phyloP scores from a whole-genome alignment of 2,113 vertebrate species.

The Eupsittula cactorum region DNA sequence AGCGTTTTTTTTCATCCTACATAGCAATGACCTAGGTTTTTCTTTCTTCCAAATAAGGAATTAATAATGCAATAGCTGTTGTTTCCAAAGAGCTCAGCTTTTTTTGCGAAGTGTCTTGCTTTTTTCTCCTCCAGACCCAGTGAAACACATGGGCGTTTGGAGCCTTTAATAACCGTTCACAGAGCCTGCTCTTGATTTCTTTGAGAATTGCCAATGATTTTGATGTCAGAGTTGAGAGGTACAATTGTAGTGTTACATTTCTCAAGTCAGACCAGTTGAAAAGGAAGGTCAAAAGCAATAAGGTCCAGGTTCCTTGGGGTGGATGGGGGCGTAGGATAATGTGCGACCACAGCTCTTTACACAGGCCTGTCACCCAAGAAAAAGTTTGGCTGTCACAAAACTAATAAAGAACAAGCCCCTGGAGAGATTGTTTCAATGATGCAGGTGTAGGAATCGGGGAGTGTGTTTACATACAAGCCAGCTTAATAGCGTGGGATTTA shows the following conservation, averaged over 20 bases:
- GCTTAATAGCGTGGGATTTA: constrained; percentile 42
- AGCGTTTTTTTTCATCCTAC: background rate
- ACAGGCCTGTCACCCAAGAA: background rate
- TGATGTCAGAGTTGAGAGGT: constrained; percentile 27
- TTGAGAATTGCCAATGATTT: constrained; percentile 8
- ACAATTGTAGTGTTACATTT: background rate
- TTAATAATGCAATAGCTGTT: constrained; percentile 35
- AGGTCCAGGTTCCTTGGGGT: constrained; percentile 1
- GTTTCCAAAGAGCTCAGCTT: constrained; percentile 23
- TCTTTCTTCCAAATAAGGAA: constrained; percentile 41
- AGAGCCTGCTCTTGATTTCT: constrained; percentile 39
- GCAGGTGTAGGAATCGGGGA: constrained; percentile 28
- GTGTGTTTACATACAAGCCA: background rate
- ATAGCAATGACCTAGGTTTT: background rate
- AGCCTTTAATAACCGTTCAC: background rate
- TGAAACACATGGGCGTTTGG: background rate
- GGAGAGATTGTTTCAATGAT: background rate
- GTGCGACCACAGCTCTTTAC: background rate
- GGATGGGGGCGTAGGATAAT: background rate
- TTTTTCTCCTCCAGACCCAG: background rate
- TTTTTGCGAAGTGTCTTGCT: background rate
- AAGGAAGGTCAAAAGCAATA: constrained; percentile 66
- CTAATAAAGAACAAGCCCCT: constrained; percentile 45
- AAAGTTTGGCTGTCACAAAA: constrained; percentile 62
- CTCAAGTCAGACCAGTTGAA: constrained; percentile 22